Conservation (phyloP, 2,888 invertebrate genomes). For the Rugalucina vietnamica region DNA sequence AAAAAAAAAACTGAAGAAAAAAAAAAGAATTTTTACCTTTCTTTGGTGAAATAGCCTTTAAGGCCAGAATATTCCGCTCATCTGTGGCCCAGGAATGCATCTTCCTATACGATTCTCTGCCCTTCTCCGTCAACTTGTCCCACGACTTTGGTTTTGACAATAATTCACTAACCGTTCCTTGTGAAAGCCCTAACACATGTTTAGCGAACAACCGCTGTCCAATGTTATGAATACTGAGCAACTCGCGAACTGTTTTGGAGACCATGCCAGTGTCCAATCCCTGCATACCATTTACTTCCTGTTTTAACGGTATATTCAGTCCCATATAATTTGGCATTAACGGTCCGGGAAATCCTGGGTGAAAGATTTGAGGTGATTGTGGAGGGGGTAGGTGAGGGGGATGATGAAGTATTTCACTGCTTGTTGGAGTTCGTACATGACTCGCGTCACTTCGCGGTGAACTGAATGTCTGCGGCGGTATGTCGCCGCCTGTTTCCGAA, state of each 20-base stretch:
- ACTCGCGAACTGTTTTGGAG: slow-evolving; percentile 95
- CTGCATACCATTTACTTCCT: slow-evolving; percentile 85
- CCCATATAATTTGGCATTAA: slow-evolving; percentile 68
- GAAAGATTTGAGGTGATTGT: slow-evolving; percentile 64
- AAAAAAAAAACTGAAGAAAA: neutral
- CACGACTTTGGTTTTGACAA: slow-evolving; percentile 99
- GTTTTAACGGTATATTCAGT: slow-evolving; percentile 55
- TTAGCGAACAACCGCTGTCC: slow-evolving; percentile 99
- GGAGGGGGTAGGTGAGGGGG: slow-evolving; percentile 54
- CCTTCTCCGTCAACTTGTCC: slow-evolving; percentile 99
- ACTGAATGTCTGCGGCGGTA: slow-evolving; percentile 58
- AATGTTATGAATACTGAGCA: slow-evolving; percentile 98
- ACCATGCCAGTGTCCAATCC: slow-evolving; percentile 95
- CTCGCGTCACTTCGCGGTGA: slow-evolving; percentile 55
- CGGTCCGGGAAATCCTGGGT: slow-evolving; percentile 61
- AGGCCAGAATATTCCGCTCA: slow-evolving; percentile 97
- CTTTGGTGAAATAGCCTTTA: slow-evolving; percentile 95
- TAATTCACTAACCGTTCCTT: slow-evolving; percentile 99
- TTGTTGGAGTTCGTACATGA: slow-evolving; percentile 9
- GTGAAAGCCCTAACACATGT: slow-evolving; percentile 96
- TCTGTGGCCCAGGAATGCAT: slow-evolving; percentile 99
- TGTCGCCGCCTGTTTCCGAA: slow-evolving; percentile 54
- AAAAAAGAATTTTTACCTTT: slow-evolving; percentile 78
- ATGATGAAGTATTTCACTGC: neutral
- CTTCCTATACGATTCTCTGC: slow-evolving; percentile 98